Percentiles rank a stretch among this genome's conserved stretches.
phyloP scores from a whole-genome alignment of 2,113 vertebrate genomes.

The Sander lucioperca region DNA sequence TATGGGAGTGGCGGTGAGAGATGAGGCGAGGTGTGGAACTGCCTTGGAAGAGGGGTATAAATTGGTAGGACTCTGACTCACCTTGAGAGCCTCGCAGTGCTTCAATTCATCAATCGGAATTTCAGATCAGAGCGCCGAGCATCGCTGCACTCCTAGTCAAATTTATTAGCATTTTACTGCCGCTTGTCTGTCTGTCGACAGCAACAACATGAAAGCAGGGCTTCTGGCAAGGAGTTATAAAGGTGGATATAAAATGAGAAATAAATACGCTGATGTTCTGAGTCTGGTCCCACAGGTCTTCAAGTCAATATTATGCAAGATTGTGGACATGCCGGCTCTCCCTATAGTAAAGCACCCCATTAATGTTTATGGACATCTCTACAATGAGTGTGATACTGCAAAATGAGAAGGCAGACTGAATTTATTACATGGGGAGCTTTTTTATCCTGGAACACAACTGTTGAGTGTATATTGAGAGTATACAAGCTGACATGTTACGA shows the following conservation, averaged over 20 bases:
- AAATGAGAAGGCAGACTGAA: constrained; percentile 34
- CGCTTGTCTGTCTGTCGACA: constrained; percentile 62
- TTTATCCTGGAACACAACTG: constrained; percentile 4
- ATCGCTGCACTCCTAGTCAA: constrained; percentile 63
- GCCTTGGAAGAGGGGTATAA: constrained; percentile 57
- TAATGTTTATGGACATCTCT: constrained; percentile 58
- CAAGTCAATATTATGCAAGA: constrained; percentile 67
- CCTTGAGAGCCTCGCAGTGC: constrained; percentile 70
- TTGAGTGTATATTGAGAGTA: constrained; percentile 30
- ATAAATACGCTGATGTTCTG: constrained; percentile 62
- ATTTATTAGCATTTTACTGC: constrained; percentile 77
- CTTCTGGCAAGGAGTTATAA: constrained; percentile 65
- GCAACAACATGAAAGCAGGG: constrained; percentile 71
- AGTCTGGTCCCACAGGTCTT: constrained; percentile 60
- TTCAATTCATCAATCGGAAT: constrained; percentile 79
- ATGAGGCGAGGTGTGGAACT: constrained; percentile 59
- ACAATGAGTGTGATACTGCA: constrained; percentile 17
- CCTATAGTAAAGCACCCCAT: constrained; percentile 39
- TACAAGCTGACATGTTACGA: constrained; percentile 16
- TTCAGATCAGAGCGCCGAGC: constrained; percentile 74
- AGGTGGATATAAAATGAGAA: constrained; percentile 65
- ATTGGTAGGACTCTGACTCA: constrained; percentile 71
- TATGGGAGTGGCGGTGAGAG: constrained; percentile 67
- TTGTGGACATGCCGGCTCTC: constrained; percentile 43
- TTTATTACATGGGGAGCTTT: constrained; percentile 19